These are phyloP conservation scores for Temnopleurus reevesii DNA, from an alignment of 53 echinoderm and acorn worm species.

Conservation along the genomic window DNA sequence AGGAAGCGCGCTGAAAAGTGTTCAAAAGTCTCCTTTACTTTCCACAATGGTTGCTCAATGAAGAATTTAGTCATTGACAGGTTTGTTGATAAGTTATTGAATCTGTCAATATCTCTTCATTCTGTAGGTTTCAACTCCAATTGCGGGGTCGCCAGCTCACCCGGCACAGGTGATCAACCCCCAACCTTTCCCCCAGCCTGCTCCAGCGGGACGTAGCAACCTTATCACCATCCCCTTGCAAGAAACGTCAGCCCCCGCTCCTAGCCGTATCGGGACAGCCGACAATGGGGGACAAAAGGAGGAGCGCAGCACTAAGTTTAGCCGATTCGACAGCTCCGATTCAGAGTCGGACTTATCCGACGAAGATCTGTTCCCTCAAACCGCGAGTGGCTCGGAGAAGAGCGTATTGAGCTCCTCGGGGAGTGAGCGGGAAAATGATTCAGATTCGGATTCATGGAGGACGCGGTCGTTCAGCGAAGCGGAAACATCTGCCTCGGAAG, in stretches of 20 bases:
- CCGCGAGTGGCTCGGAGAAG: background rate
- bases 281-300: slow-evolving; percentile 2
- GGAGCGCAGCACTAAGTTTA: slow-evolving; percentile 51
- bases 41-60: too few species aligned
- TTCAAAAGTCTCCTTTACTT: too few species aligned
- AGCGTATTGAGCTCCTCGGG: background rate
- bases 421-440: background rate
- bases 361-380: slow-evolving; percentile 21
- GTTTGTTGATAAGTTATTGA: too few species aligned
- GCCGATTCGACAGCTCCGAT: slow-evolving; percentile 63
- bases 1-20: too few species aligned
- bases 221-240: slow-evolving; percentile 56
- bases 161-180: background rate
- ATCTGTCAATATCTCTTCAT: too few species aligned
- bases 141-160: slow-evolving; percentile 20
- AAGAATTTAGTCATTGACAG: too few species aligned
- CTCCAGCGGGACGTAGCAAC: background rate
- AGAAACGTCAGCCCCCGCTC: background rate
- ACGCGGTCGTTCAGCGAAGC: slow-evolving; percentile 24
- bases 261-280: background rate
- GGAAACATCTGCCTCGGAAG: background rate
- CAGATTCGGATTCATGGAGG: slow-evolving; percentile 13
- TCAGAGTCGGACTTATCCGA: slow-evolving; percentile 48
- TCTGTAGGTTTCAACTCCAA: slow-evolving; percentile 36
- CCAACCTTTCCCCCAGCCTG: background rate